Evolutionary conservation across 2,113 vertebrate species (phyloP), one percentile per base, ranked within the genome.

Genomic region (Murina feae): DNA sequence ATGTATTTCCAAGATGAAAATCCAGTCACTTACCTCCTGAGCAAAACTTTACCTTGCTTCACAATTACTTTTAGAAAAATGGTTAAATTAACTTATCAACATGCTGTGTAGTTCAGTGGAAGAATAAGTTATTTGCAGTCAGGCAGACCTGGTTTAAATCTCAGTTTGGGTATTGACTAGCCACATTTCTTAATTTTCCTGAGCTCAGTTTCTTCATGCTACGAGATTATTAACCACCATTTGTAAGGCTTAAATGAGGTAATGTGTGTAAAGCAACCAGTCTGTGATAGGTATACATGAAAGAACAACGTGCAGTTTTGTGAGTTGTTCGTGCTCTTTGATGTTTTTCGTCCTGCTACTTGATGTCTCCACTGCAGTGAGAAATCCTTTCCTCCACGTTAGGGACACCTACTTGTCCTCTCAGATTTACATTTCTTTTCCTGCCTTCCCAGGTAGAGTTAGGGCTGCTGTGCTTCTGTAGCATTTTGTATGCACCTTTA

Each of bases 11-110:
- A 65, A 69, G 58, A 55, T 51, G 39, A 88, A 90, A 63, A 84
- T 47, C 21, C 23, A 76, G 0, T 51, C 11, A 37, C 68, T 58
- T 35, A 51, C 42, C 13, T 78, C 30, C 35, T 42, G 37, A 78
- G 72, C 25, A 32, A 79, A 87, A 79, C 30, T 25, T 35, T 90
- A 83, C 58, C 25, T 93, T 93, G 78, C 58, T 10, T 91, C 44
- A 63, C 63, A 91, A 6, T 93, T 93, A 76, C 53, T 91, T 91
- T 86, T 10, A 90, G 78, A 68, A 86, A 81, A 91, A 47, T 89
- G 39, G 37, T 87, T 32, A 35, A 20, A 39, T 71, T 23, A 68
- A 28, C 17, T 1, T 85, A 35, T 90, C 69, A 92, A 42, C 37
- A 51, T 55, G 12, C 79, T 87, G 35, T 87, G 35, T 25, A 53